phyloP scores from a whole-genome alignment of 2,888 invertebrate species.

The Papilio elwesi region DNA sequence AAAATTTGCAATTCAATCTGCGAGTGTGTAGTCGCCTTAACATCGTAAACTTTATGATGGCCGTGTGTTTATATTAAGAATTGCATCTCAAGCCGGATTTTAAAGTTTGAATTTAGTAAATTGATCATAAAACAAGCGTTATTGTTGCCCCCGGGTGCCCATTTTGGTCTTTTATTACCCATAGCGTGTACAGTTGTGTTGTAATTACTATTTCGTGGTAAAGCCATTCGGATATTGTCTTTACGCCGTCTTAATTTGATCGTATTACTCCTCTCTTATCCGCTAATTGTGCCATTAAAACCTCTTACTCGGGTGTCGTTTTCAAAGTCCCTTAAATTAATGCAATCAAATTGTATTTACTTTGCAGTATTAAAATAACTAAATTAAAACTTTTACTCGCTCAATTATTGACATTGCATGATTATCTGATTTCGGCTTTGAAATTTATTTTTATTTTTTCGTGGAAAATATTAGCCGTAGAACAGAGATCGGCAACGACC shows the following conservation, averaged over 20 bases:
- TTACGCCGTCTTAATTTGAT: conserved; percentile 48
- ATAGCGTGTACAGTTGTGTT: conserved; percentile 40
- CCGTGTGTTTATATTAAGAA: conserved; percentile 49
- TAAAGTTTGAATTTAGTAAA: conserved; percentile 53
- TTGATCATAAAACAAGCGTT: conserved; percentile 58
- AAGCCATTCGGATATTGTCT: conserved; percentile 41
- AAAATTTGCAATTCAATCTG: conserved; percentile 8
- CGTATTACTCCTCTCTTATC: conserved; percentile 27
- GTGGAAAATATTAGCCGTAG: too few relatives aligned
- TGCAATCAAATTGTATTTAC: background rate
- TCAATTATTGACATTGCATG: background rate
- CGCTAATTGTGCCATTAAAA: conserved; percentile 23
- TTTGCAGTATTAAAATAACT: background rate
- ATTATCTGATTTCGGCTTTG: background rate
- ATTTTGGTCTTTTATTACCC: conserved; percentile 37
- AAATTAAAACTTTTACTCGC: background rate
- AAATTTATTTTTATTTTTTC: too few relatives aligned
- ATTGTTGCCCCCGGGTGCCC: conserved; percentile 42
- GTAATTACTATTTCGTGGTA: conserved; percentile 45
- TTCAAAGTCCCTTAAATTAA: conserved; percentile 20
- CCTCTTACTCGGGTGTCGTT: background rate
- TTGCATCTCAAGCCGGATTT: conserved; percentile 42
- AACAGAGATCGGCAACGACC: too few relatives aligned
- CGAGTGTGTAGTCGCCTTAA: conserved; percentile 43
- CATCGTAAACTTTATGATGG: conserved; percentile 49